phyloP scores from a whole-genome alignment of 2,888 invertebrate species.

The Epinotia nisella region DNA sequence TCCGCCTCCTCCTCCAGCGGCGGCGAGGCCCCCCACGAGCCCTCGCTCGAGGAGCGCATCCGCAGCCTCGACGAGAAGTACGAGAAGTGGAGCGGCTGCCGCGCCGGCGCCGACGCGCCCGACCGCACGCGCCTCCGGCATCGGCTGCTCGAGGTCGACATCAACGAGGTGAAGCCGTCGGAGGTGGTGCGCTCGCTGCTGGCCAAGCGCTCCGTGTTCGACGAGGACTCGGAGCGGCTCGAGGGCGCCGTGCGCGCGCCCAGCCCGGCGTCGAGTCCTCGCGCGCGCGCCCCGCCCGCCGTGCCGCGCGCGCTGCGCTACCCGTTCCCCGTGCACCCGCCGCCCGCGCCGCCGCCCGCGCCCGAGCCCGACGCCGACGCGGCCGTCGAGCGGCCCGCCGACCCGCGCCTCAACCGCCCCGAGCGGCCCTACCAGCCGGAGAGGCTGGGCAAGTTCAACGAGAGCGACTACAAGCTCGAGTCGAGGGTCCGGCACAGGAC shows the following conservation, averaged over 20 bases:
- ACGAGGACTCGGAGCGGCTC: conserved; percentile 96
- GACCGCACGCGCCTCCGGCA: conserved; percentile 87
- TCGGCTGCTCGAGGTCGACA: conserved; percentile 91
- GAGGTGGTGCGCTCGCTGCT: conserved; percentile 96
- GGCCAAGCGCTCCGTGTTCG: conserved; percentile 97
- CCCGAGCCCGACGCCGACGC: conserved; percentile 42
- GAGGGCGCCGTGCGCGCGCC: conserved; percentile 95
- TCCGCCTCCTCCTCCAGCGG: conserved; percentile 91
- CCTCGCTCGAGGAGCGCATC: conserved; percentile 94
- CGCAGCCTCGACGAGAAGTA: conserved; percentile 96
- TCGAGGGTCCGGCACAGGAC: conserved; percentile 84
- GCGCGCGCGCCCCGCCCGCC: conserved; percentile 85
- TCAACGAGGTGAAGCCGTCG: conserved; percentile 94
- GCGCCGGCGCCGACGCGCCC: conserved; percentile 84
- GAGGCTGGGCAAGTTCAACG: conserved; percentile 57
- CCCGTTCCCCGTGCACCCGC: conserved; percentile 32
- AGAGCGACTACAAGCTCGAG: conserved; percentile 61
- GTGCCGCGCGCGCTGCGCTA: conserved; percentile 55
- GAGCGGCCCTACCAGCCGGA: conserved; percentile 56
- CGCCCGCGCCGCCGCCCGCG: conserved; percentile 36
- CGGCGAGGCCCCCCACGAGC: conserved; percentile 89
- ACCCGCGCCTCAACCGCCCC: conserved; percentile 60
- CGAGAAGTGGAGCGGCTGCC: conserved; percentile 92
- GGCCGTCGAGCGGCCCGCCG: conserved; percentile 53
- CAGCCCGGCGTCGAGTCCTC: conserved; percentile 79